Base-by-base conservation (phyloP, 1,140 invertebrate genomes). In the Procambarus clarkii region DNA sequence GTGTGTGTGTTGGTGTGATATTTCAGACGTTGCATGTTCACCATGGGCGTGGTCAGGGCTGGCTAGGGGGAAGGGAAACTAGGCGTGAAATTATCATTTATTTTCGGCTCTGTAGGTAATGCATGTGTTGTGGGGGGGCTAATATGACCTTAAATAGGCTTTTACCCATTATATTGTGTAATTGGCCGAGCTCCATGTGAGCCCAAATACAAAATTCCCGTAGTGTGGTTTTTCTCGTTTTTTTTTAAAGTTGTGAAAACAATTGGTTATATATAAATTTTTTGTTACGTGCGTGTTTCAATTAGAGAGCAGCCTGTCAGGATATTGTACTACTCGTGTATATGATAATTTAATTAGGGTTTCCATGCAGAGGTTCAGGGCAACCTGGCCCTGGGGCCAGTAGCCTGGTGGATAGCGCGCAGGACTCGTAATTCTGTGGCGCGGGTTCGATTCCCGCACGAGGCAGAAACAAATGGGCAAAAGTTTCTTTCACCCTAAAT, bases 81-180 rank as follows among this genome's bases (percentile, higher is more conserved):
- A 34, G 24, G 34, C 34, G 18, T 83, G 81, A 69, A 83, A 83
- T 69, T 69, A 69, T 83, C 58, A 82, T 82, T 8, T 44, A 69
- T 83, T 69, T 69, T 83, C 60, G n/a, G 54, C 58, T 45, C 48
- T 46, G 45, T 69, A n/a, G n/a, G 60, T 82, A 82, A 82, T 24
- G 48, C 54, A 69, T 69, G 58, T 18, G 81, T 4, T 5, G 2
- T 8, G 50, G 50, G 50, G 50, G 50, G 13, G 50, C 7, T 54
- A 2, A 54, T 54, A 13, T 58, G 54, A 58, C 54, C 54, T 58
- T 58, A 7, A 58, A 58, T 58, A 58, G 13, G 5, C 4, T 13
- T 58, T 58, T 13, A 13, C 11, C 54, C 54, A 58, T 58, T 58
- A 58, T 4, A 4, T 58, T 58, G 54, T 58, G 4, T 58, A 58